Conservation (phyloP, 2,888 invertebrate species). For the Caenorhabditis panamensis region DNA sequence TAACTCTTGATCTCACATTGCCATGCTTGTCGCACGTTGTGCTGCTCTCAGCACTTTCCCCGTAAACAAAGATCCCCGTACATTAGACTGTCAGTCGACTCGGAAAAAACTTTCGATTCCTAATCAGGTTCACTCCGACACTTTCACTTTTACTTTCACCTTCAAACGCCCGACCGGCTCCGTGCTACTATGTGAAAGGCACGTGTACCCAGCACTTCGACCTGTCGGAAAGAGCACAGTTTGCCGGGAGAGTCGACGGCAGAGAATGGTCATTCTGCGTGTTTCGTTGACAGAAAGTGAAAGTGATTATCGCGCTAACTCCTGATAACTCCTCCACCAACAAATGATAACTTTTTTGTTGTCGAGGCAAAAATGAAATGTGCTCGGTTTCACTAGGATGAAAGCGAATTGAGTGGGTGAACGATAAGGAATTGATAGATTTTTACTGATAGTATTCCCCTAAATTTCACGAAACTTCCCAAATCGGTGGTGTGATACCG, state of each 20-base stretch:
- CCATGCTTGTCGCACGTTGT: slow-evolving; percentile 51
- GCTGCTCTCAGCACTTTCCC: slow-evolving; percentile 48
- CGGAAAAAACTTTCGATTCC: slow-evolving; percentile 45
- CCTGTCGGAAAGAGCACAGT: slow-evolving; percentile 19
- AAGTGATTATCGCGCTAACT: slow-evolving; percentile 42
- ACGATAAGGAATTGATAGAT: slow-evolving; percentile 30
- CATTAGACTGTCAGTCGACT: slow-evolving; percentile 1
- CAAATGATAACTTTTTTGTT: slow-evolving; percentile 44
- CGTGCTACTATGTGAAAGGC: slow-evolving; percentile 61
- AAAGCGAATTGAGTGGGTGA: slow-evolving; percentile 60
- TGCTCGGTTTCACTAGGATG: slow-evolving; percentile 36
- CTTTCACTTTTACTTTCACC: slow-evolving; percentile 28
- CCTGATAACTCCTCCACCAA: slow-evolving; percentile 26
- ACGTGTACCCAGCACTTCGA: slow-evolving; percentile 41
- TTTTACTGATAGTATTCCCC: slow-evolving; percentile 29
- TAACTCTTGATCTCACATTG: slow-evolving; percentile 25
- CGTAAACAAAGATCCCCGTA: slow-evolving; percentile 20
- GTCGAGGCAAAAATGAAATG: slow-evolving; percentile 39
- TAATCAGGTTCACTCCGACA: slow-evolving; percentile 37
- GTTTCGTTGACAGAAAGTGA: slow-evolving; percentile 55
- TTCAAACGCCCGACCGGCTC: slow-evolving; percentile 29
- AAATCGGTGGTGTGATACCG: slow-evolving; percentile 13
- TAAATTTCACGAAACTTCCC: not conserved
- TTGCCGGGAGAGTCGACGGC: slow-evolving; percentile 16
- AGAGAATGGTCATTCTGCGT: slow-evolving; percentile 51